A percentile compares a stretch with the other conserved stretches of the same genome.
Conservation (phyloP, 2,797 vertebrate genomes). For the Bradypodion ventrale region DNA sequence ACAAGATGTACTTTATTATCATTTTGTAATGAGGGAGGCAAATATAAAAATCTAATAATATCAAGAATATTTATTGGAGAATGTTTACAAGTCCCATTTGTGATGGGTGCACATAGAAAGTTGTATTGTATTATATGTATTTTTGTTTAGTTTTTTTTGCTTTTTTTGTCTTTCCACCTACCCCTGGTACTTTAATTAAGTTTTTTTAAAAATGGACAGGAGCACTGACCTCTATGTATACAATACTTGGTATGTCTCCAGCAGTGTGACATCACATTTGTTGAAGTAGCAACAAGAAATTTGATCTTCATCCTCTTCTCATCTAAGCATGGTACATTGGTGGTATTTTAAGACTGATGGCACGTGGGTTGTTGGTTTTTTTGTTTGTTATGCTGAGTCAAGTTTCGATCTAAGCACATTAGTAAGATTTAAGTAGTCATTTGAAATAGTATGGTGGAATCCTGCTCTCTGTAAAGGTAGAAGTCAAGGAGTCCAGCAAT, state of each 20-base stretch:
- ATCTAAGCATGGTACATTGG: neutral
- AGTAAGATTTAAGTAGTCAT: neutral
- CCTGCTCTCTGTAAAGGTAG: neutral
- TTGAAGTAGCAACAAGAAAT: neutral
- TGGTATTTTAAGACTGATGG: neutral
- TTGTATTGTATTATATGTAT: no score
- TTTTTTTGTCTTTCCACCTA: no score
- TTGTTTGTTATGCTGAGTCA: neutral
- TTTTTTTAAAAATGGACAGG: no score
- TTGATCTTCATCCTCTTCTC: neutral
- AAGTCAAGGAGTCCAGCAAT: neutral
- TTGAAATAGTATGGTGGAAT: neutral
- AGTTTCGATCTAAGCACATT: neutral
- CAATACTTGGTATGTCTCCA: neutral
- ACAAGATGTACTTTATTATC: no score
- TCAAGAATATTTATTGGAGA: no score
- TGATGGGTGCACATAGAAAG: no score
- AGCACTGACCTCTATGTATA: no score
- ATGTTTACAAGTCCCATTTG: no score
- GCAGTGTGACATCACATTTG: neutral
- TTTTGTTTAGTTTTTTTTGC: no score
- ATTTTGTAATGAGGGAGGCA: no score
- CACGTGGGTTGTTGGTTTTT: neutral
- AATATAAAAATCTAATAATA: no score
- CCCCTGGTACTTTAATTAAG: no score